Evolutionary conservation across 2,888 invertebrate genomes (phyloP).

Genomic region (Apamea sordens): DNA sequence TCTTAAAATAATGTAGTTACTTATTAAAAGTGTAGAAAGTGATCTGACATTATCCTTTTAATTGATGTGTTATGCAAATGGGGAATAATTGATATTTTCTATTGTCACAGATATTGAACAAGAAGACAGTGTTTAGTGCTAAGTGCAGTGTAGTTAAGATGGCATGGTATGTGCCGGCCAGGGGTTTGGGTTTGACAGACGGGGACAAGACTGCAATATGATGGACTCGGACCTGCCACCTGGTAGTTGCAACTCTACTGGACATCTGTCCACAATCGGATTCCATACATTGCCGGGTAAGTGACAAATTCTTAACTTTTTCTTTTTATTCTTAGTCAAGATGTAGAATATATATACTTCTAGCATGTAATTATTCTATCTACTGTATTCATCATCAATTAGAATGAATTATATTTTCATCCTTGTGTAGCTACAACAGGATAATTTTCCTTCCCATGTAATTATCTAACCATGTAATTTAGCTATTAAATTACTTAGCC

Average conservation of each 20-base stretch:
- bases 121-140: slow-evolving; percentile 59
- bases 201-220: slow-evolving; percentile 78
- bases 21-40: slow-evolving; percentile 44
- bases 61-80: slow-evolving; percentile 49
- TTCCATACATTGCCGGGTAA: slow-evolving; percentile 86
- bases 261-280: slow-evolving; percentile 89
- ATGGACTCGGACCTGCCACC: slow-evolving; percentile 89
- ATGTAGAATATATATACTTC: not conserved
- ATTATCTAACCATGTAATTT: not conserved
- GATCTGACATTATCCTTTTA: slow-evolving; percentile 40
- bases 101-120: slow-evolving; percentile 62
- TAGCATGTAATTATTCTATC: too few species aligned
- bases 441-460: not conserved
- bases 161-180: slow-evolving; percentile 69
- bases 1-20: slow-evolving; percentile 32
- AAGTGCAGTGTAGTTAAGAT: slow-evolving; percentile 74
- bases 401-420: not conserved
- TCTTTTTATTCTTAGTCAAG: not conserved
- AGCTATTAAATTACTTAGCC: not conserved
- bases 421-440: not conserved
- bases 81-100: slow-evolving; percentile 54
- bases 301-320: slow-evolving; percentile 22
- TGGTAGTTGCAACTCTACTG: slow-evolving; percentile 89
- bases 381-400: not conserved
- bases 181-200: slow-evolving; percentile 67